These are phyloP conservation scores for Sitophilus oryzae DNA, from an alignment of 1,140 invertebrate species.

Conservation along the genomic window DNA sequence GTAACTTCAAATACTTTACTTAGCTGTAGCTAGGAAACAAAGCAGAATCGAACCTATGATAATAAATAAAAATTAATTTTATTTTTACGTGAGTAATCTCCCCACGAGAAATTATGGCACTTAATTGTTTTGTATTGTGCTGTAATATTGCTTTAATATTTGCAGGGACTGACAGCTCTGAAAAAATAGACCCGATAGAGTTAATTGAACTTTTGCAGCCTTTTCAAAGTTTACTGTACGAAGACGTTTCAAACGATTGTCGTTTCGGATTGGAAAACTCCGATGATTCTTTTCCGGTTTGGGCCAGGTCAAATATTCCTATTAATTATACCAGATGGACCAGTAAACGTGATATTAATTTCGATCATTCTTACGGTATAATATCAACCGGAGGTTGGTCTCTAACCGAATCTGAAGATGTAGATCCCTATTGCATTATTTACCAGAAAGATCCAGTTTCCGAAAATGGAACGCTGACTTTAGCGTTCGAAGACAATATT, in stretches of 20 bases:
- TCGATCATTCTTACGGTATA: constrained; percentile 5
- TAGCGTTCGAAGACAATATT: neutral
- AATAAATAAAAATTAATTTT: too few species aligned
- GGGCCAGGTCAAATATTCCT: constrained; percentile 5
- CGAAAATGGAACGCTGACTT: neutral
- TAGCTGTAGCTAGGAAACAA: too few species aligned
- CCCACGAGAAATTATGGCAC: too few species aligned
- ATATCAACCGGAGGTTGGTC: constrained; percentile 21
- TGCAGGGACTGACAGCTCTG: too few species aligned
- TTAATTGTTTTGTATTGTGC: too few species aligned
- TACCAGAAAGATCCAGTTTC: neutral
- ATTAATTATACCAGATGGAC: constrained; percentile 27
- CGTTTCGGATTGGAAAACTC: constrained; percentile 17
- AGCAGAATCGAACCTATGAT: too few species aligned
- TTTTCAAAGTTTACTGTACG: constrained; percentile 23
- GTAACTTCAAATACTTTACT: too few species aligned
- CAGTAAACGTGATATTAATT: neutral
- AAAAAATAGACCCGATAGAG: too few species aligned
- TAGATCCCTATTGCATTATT: constrained; percentile 3
- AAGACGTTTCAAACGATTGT: constrained; percentile 7
- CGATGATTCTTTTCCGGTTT: constrained; percentile 1
- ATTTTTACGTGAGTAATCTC: too few species aligned
- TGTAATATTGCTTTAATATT: too few species aligned
- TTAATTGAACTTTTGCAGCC: constrained; percentile 16
- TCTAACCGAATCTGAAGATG: constrained; percentile 1